phyloP scores from a whole-genome alignment of 2,113 vertebrate genomes.

The Nettapus auritus region DNA sequence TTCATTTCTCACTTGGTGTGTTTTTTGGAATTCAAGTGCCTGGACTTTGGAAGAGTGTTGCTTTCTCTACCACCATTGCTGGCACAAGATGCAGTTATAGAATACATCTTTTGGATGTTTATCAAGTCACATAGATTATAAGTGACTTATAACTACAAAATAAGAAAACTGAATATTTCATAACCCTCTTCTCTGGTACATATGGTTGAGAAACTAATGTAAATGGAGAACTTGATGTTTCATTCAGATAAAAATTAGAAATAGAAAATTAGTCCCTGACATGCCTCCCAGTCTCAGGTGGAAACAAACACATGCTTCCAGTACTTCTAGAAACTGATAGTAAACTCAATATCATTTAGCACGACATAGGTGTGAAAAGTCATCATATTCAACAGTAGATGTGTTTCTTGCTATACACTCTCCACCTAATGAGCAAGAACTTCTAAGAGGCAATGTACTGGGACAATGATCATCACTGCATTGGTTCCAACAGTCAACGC shows the following conservation, averaged over 20 bases:
- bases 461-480: conserved; percentile 34
- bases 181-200: background rate
- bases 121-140: background rate
- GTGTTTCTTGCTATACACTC: background rate
- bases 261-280: background rate
- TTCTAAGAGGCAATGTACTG: conserved; percentile 20
- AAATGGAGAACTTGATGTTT: background rate
- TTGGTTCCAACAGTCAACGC: conserved; percentile 33
- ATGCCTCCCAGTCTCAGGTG: background rate
- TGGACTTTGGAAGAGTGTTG: background rate
- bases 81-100: background rate
- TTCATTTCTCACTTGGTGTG: background rate
- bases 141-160: background rate
- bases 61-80: background rate
- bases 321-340: background rate
- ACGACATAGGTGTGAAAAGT: background rate
- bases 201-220: conserved; percentile 21
- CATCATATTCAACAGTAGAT: background rate
- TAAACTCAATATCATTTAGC: background rate
- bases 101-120: background rate
- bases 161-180: background rate
- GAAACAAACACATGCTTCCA: conserved; percentile 28
- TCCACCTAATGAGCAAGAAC: background rate
- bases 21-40: background rate
- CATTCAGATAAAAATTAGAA: background rate